These are phyloP conservation scores for Drosophila birchii DNA, from an alignment of 2,888 invertebrate genomes.

Conservation along the genomic window DNA sequence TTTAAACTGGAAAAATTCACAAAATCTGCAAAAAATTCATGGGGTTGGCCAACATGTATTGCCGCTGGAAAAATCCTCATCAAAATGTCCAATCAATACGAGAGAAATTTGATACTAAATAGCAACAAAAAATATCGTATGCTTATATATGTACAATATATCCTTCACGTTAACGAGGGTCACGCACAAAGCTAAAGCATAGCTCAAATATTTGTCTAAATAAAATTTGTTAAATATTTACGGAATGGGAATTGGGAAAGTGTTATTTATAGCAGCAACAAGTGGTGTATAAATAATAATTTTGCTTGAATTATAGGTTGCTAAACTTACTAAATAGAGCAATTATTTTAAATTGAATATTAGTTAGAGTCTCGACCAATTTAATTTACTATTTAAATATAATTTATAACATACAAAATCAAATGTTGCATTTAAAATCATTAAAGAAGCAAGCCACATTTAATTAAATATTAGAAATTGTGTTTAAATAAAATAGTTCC, in stretches of 20 bases:
- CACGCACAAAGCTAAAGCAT: constrained; percentile 31
- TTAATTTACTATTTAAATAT: not conserved
- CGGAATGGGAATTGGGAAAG: not conserved
- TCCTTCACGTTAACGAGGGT: constrained; percentile 58
- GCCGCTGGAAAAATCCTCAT: not conserved
- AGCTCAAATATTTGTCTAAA: constrained; percentile 54
- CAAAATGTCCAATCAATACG: constrained; percentile 20
- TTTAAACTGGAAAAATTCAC: constrained; percentile 48
- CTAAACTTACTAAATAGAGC: not conserved
- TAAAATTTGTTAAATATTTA: constrained; percentile 50
- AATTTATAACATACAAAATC: not conserved
- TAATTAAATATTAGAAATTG: not conserved
- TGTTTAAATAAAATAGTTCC: not conserved
- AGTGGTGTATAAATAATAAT: constrained; percentile 26
- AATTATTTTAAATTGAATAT: not conserved
- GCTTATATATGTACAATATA: constrained; percentile 11
- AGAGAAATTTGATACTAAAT: constrained; percentile 38
- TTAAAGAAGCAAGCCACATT: not conserved
- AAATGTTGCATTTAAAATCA: not conserved
- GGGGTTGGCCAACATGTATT: not conserved
- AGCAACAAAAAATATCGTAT: constrained; percentile 51
- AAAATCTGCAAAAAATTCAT: constrained; percentile 41
- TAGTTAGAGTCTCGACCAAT: not conserved
- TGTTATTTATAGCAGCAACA: constrained; percentile 32
- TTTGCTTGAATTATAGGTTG: not conserved